Conservation (phyloP, 2,888 invertebrate species). For the Diaphora mendica region DNA sequence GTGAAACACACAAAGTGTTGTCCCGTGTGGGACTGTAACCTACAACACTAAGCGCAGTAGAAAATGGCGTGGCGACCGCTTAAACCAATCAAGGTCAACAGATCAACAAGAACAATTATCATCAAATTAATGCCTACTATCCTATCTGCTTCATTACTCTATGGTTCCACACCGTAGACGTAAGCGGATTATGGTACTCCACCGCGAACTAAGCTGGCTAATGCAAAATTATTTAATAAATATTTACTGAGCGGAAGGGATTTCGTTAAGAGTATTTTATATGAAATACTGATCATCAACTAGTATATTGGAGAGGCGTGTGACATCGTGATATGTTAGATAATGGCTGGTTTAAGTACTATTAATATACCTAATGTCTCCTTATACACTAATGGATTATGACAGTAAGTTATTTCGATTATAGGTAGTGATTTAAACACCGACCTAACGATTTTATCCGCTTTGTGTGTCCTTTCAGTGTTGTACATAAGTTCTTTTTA, state of each 20-base stretch:
- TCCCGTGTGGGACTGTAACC: no score
- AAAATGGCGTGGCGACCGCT: no score
- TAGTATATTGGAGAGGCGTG: conserved; percentile 27
- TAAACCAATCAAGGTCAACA: no score
- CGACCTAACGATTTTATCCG: neutral
- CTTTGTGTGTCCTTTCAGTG: no score
- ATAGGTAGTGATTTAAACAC: neutral
- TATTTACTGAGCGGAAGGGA: conserved; percentile 53
- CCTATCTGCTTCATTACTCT: conserved; percentile 32
- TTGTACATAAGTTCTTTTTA: no score
- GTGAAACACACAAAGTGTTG: no score
- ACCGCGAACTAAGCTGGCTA: conserved; percentile 57
- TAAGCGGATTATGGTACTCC: conserved; percentile 66
- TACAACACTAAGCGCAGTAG: no score
- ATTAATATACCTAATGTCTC: neutral
- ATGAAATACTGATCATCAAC: conserved; percentile 35
- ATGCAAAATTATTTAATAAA: conserved; percentile 67
- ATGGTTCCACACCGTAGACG: conserved; percentile 52
- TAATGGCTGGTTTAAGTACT: neutral
- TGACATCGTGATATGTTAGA: neutral
- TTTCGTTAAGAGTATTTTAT: conserved; percentile 43
- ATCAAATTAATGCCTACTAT: conserved; percentile 5
- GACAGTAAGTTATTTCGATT: neutral
- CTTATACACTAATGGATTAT: neutral
- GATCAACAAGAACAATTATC: no score